These are phyloP conservation scores for Acanthaster planci DNA, from an alignment of 35 echinoderm and acorn worm species.

Conservation along the genomic window DNA sequence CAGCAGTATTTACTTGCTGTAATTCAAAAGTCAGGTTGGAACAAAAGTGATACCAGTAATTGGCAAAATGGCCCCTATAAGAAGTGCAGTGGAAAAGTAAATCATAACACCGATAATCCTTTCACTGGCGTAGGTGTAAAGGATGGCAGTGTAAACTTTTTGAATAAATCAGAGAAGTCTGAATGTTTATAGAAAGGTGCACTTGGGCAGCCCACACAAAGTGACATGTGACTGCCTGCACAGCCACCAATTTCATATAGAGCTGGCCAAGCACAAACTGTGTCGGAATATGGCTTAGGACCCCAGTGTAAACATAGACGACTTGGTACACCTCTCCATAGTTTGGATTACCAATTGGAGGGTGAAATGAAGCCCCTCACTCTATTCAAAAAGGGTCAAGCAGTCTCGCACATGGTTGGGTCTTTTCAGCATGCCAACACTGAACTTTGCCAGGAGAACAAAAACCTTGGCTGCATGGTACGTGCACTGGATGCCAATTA, in stretches of 20 bases:
- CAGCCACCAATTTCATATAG: background rate
- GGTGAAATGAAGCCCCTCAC: constrained; percentile 13
- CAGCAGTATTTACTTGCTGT: too few relatives aligned
- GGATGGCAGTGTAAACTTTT: too few relatives aligned
- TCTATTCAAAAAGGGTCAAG: background rate
- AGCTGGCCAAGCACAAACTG: background rate
- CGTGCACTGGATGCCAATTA: background rate
- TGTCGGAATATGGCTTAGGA: background rate
- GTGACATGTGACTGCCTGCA: background rate
- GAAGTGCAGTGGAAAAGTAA: too few relatives aligned
- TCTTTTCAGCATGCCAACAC: background rate
- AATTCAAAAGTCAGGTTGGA: too few relatives aligned
- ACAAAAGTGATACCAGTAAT: too few relatives aligned
- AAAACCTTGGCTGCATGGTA: background rate
- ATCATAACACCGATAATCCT: too few relatives aligned
- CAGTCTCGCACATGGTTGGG: background rate
- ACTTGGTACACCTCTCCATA: background rate
- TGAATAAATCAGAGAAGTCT: too few relatives aligned
- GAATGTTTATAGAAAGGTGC: too few relatives aligned
- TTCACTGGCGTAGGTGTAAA: too few relatives aligned
- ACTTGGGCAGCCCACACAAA: background rate
- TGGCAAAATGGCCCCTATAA: too few relatives aligned
- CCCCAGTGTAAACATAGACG: background rate
- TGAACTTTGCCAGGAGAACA: constrained; percentile 6
- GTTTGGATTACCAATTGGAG: constrained; percentile 21